A percentile compares a stretch with the other conserved stretches of the same genome.
Evolutionary conservation across 2,888 invertebrate genomes (phyloP).

Genomic region (Caenorhabditis sp.): DNA sequence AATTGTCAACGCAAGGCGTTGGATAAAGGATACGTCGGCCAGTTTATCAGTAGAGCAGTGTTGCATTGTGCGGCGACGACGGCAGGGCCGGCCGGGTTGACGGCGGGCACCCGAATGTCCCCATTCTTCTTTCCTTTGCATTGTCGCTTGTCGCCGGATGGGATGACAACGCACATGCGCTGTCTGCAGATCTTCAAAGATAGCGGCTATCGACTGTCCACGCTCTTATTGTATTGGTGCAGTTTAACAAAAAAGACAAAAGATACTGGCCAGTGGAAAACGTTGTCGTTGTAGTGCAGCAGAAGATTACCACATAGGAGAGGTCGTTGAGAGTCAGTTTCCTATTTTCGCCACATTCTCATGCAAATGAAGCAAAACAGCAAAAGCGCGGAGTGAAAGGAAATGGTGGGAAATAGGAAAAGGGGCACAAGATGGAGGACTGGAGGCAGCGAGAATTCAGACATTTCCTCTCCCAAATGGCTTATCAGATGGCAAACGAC

Average conservation of each 20-base stretch:
- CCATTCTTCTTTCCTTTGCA: constrained; percentile 14
- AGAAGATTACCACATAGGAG: constrained; percentile 29
- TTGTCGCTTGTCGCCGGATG: constrained; percentile 47
- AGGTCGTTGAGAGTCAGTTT: constrained; percentile 8
- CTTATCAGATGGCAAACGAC: constrained; percentile 18
- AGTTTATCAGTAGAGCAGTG: constrained; percentile 60
- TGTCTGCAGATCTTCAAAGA: constrained; percentile 50
- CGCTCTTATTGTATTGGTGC: not conserved
- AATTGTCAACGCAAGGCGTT: constrained; percentile 8
- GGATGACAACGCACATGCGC: constrained; percentile 21
- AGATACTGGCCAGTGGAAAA: constrained; percentile 6
- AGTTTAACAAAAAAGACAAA: not conserved
- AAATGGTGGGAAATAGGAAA: not conserved
- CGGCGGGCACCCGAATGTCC: constrained; percentile 38
- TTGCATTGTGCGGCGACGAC: constrained; percentile 52
- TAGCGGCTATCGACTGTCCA: constrained; percentile 17
- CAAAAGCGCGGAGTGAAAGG: not conserved
- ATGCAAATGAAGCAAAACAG: constrained; percentile 17
- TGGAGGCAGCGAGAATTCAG: not conserved
- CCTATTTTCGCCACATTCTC: not conserved
- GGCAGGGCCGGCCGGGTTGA: constrained; percentile 1
- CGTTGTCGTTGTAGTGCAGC: not conserved
- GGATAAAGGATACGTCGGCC: constrained; percentile 30
- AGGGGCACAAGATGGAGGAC: constrained; percentile 5
- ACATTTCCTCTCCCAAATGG: constrained; percentile 12